These are phyloP conservation scores for Eristalis intricaria DNA, from an alignment of 2,888 invertebrate species.

Conservation along the genomic window DNA sequence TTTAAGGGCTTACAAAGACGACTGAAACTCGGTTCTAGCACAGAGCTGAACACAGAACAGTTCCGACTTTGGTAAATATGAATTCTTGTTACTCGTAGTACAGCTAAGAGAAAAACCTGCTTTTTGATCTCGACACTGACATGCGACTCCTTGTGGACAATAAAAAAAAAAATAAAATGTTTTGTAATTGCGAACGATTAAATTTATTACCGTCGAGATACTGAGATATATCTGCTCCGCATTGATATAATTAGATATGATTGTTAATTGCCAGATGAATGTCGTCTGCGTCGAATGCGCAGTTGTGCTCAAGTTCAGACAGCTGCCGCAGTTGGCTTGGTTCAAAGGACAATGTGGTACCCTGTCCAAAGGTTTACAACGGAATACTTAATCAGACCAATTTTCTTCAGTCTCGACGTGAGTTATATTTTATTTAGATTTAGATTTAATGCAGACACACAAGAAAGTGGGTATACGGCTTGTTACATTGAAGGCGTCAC, in stretches of 20 bases:
- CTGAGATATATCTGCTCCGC: not conserved
- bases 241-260: not conserved
- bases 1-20: not conserved
- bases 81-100: not conserved
- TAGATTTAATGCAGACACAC: too few species aligned
- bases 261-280: not conserved
- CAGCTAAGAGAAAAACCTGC: not conserved
- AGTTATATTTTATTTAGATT: too few species aligned
- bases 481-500: not conserved
- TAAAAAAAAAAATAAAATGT: not conserved
- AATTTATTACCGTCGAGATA: not conserved
- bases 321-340: not conserved
- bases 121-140: not conserved
- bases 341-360: not conserved
- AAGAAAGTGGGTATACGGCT: not conserved
- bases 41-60: not conserved
- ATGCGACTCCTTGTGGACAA: not conserved
- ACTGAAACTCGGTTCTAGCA: not conserved
- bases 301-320: not conserved
- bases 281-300: not conserved
- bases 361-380: not conserved
- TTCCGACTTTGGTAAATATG: not conserved
- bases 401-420: not conserved
- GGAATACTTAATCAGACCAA: too few species aligned
- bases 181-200: not conserved